A percentile compares a stretch with the other conserved stretches of the same genome.
Evolutionary conservation across 2,888 invertebrate genomes (phyloP).

Genomic region (Erebia ligea): DNA sequence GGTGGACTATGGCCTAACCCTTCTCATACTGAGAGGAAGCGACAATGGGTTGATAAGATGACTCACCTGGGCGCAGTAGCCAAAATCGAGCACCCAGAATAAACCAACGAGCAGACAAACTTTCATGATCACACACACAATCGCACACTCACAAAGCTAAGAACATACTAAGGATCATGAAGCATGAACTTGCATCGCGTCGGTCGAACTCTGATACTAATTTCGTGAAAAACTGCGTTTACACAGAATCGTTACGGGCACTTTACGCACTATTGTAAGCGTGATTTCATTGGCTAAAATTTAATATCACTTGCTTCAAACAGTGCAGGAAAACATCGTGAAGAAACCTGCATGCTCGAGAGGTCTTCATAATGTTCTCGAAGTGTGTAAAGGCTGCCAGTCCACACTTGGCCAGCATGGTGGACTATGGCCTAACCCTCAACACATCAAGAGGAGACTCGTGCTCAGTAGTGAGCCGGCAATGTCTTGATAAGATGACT

Average conservation of each 20-base stretch:
- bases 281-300: too few species aligned
- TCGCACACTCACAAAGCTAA: slow-evolving; percentile 34
- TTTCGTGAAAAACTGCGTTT: slow-evolving; percentile 21
- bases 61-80: slow-evolving; percentile 31
- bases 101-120: slow-evolving; percentile 31
- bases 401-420: too few species aligned
- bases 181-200: slow-evolving; percentile 31
- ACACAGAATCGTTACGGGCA: slow-evolving; percentile 12
- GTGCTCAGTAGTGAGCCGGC: too few species aligned
- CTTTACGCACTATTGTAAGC: neutral
- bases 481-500: neutral
- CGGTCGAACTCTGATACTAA: neutral
- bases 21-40: too few species aligned
- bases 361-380: too few species aligned
- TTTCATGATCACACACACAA: slow-evolving; percentile 38
- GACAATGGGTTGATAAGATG: neutral
- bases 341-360: too few species aligned
- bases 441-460: too few species aligned
- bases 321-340: too few species aligned
- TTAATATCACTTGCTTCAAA: too few species aligned
- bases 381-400: too few species aligned
- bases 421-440: too few species aligned
- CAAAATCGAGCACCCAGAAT: slow-evolving; percentile 28
- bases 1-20: too few species aligned
- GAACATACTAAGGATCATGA: slow-evolving; percentile 38